Conservation (phyloP, 1,140 invertebrate species). For the Drosophila lini region DNA sequence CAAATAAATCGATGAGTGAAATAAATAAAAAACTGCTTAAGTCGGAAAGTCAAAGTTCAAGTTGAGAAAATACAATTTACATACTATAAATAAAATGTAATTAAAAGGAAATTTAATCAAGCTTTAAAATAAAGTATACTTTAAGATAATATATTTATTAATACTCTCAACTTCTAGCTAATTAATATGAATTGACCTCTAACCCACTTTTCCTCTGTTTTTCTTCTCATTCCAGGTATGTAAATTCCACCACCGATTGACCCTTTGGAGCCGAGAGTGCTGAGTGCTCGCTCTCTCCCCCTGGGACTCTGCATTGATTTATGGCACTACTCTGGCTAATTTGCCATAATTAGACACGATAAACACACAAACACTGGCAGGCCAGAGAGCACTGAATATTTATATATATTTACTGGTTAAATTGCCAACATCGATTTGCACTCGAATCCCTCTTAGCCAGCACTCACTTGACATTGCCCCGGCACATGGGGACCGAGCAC, state of each 20-base stretch:
- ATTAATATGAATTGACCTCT: not conserved
- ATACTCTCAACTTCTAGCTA: not conserved
- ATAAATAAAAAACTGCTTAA: slow-evolving; percentile 6
- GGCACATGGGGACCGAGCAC: slow-evolving; percentile 18
- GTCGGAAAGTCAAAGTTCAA: slow-evolving; percentile 2
- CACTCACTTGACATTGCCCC: slow-evolving; percentile 50
- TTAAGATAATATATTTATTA: too few species aligned
- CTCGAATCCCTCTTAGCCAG: slow-evolving; percentile 33
- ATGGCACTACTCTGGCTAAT: slow-evolving; percentile 51
- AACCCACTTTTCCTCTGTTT: not conserved
- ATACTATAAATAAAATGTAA: not conserved
- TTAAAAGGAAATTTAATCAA: not conserved
- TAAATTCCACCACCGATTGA: slow-evolving; percentile 29
- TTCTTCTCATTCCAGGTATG: slow-evolving; percentile 67
- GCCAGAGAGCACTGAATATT: slow-evolving; percentile 33
- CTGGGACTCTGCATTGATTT: slow-evolving; percentile 37
- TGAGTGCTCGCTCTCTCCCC: slow-evolving; percentile 11
- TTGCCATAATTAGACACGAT: slow-evolving; percentile 70
- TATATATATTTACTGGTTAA: slow-evolving; percentile 46
- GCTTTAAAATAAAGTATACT: too few species aligned
- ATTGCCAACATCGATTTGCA: slow-evolving; percentile 60
- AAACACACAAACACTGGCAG: slow-evolving; percentile 27
- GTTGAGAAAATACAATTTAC: not conserved
- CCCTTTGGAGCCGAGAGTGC: not conserved
- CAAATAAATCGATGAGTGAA: slow-evolving; percentile 4